phyloP scores from a whole-genome alignment of 2,113 vertebrate species.

The Pteropus alecto region DNA sequence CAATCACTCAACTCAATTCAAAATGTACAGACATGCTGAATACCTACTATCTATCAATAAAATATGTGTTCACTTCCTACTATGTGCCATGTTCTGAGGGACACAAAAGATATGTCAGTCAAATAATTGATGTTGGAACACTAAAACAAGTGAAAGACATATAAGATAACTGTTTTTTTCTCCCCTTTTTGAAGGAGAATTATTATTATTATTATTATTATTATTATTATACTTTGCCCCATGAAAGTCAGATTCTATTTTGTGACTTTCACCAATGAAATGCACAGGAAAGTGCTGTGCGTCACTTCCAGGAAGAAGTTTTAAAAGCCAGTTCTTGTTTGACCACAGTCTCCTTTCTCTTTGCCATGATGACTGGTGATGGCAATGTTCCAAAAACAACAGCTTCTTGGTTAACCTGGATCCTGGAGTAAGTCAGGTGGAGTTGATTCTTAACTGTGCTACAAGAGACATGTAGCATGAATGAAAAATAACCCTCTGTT shows the following conservation, averaged over 20 bases:
- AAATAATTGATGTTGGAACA: background rate
- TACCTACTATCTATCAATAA: slow-evolving; percentile 36
- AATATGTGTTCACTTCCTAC: slow-evolving; percentile 19
- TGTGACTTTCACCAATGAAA: background rate
- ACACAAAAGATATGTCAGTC: background rate
- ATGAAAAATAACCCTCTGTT: background rate
- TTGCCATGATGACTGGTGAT: background rate
- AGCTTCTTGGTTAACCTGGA: background rate
- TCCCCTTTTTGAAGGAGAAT: background rate
- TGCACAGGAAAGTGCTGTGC: background rate
- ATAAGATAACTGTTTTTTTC: background rate
- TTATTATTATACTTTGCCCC: background rate
- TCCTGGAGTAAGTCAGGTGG: background rate
- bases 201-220: background rate
- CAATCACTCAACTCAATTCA: slow-evolving; percentile 17
- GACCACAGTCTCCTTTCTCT: background rate
- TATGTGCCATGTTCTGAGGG: slow-evolving; percentile 3
- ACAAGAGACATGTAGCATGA: background rate
- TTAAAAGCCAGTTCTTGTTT: background rate
- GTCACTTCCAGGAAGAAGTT: background rate
- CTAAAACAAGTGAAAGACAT: background rate
- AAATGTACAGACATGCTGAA: slow-evolving; percentile 26
- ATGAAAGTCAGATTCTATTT: background rate
- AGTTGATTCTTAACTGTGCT: background rate
- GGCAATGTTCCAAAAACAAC: background rate